Evolutionary conservation across 1,140 invertebrate genomes (phyloP).

Genomic region (Drosophila setifemur): DNA sequence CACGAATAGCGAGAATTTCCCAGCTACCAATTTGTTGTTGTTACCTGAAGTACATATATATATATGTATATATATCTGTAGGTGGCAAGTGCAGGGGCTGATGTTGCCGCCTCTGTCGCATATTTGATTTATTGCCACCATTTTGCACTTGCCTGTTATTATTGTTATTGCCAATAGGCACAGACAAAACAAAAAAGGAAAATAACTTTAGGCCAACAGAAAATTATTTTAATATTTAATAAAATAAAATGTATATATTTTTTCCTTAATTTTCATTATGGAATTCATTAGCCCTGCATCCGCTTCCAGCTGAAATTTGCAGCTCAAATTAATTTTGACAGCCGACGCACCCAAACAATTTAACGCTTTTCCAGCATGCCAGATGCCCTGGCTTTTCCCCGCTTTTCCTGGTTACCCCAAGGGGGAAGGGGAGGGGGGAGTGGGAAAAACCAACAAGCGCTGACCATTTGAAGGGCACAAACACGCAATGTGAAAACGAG

Average conservation of each 20-base stretch:
- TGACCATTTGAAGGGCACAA: conserved; percentile 46
- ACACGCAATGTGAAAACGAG: conserved; percentile 16
- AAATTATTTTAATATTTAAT: too few relatives aligned
- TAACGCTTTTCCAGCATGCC: conserved; percentile 11
- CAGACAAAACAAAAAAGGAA: conserved; percentile 7
- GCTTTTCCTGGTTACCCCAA: neutral
- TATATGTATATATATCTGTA: conserved; percentile 6
- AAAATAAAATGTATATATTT: neutral
- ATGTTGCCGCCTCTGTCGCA: conserved; percentile 37
- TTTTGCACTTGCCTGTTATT: conserved; percentile 42
- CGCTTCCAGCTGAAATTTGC: neutral
- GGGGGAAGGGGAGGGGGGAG: neutral
- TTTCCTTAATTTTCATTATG: neutral
- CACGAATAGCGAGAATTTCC: conserved; percentile 51
- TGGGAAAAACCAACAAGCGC: conserved; percentile 15
- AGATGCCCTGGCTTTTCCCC: too few relatives aligned
- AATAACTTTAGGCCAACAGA: too few relatives aligned
- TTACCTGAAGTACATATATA: conserved; percentile 23
- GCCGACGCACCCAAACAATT: conserved; percentile 29
- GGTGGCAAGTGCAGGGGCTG: conserved; percentile 51
- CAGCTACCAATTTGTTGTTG: conserved; percentile 29
- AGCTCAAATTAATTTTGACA: conserved; percentile 41
- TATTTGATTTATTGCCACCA: conserved; percentile 64
- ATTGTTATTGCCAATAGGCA: conserved; percentile 8
- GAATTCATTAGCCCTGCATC: neutral